These are phyloP conservation scores for Apis laboriosa DNA, from an alignment of 1,140 invertebrate genomes.

Conservation along the genomic window DNA sequence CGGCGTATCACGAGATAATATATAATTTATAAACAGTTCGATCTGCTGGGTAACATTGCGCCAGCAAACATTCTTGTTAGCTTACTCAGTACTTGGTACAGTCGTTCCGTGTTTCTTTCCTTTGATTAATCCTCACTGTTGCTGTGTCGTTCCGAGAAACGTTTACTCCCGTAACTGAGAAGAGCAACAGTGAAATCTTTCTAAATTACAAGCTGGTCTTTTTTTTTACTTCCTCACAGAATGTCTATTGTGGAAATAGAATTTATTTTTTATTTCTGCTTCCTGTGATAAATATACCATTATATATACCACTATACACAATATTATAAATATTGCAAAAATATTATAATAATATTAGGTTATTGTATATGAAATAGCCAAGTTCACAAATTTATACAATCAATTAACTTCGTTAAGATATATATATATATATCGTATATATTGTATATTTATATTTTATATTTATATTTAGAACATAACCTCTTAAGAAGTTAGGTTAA, in stretches of 20 bases:
- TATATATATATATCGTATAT: too few relatives aligned
- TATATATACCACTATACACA: too few relatives aligned
- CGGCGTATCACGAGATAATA: slow-evolving; percentile 77
- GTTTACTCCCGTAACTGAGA: slow-evolving; percentile 24
- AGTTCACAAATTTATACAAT: too few relatives aligned
- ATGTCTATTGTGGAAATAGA: not conserved
- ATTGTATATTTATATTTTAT: too few relatives aligned
- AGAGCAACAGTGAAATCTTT: slow-evolving; percentile 23
- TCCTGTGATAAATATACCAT: not conserved
- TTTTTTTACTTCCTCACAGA: not conserved
- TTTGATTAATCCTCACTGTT: slow-evolving; percentile 38
- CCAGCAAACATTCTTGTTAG: slow-evolving; percentile 44
- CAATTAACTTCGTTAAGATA: too few relatives aligned
- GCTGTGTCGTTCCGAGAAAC: slow-evolving; percentile 25
- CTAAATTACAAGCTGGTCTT: slow-evolving; percentile 22
- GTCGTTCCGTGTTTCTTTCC: slow-evolving; percentile 26
- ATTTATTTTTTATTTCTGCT: not conserved
- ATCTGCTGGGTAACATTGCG: slow-evolving; percentile 64
- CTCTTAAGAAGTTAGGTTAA: too few relatives aligned
- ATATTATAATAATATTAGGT: too few relatives aligned
- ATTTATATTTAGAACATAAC: too few relatives aligned
- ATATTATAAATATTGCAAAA: too few relatives aligned
- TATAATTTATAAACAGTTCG: slow-evolving; percentile 81
- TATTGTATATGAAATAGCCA: too few relatives aligned
- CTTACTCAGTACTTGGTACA: slow-evolving; percentile 22